Base-by-base conservation (phyloP, 2,113 vertebrate genomes). In the Solea solea region DNA sequence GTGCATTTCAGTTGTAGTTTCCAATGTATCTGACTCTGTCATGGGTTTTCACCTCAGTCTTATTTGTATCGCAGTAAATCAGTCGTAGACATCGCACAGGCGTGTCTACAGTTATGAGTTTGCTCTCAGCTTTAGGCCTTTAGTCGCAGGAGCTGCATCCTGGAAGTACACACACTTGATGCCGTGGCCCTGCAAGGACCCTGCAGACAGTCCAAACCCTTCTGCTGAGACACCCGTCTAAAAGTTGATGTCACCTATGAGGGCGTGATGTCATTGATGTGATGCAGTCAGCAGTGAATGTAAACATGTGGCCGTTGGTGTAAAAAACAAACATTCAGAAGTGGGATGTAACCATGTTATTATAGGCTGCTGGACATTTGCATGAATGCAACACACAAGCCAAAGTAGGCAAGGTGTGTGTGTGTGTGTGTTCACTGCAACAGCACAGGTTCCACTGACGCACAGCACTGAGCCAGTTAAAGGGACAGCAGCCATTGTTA, bases 401-500 rank as follows among this genome's bases (percentile, higher is more conserved):
- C 8, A 40, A 45, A 9, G 15, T 1, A 42, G 59, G 5, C 16
- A 25, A 44, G 51, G 67, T 8, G 7, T 60, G 39, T 62, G 21
- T 60, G 58, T 14, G 45, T 48, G 45, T 48, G 45, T 48, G 15
- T 58, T 42, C 50, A 52, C 53, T 8, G 70, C 42, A 45, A 39
- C 64, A 66, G 9, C 40, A 39, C 62, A 53, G 46, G 21, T 52
- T 8, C 15, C 3, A 28, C 0, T 72, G 67, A 56, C 40, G 53
- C 57, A 73, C 40, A 16, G 5, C 4, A 12, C 53, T 39, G 12
- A 28, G 48, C 7, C 21, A 74, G 28, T 82, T 84, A 86, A 85
- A 83, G 80, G 62, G 72, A 25, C 80, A 79, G 63, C 62, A 40
- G 40, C 51, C 34, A n/a, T 16, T 57, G 40, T 69, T 65, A 51